These are phyloP conservation scores for Lepilemur ruficaudatus DNA, from an alignment of 2,797 vertebrate genomes.

Conservation along the genomic window DNA sequence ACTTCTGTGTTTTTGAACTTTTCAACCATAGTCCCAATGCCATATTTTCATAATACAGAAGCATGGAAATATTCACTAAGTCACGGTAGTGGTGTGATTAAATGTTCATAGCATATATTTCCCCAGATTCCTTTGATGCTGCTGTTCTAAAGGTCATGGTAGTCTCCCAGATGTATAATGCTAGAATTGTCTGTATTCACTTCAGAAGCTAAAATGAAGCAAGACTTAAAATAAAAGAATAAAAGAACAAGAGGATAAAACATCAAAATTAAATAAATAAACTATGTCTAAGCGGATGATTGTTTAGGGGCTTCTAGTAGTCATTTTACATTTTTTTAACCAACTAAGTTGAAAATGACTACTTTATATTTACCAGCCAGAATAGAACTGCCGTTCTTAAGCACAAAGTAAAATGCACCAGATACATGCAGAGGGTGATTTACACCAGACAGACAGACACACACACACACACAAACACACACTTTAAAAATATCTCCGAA, in stretches of 20 bases:
- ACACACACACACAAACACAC: not conserved
- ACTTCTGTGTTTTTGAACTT: slow-evolving; percentile 67
- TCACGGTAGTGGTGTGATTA: slow-evolving; percentile 16
- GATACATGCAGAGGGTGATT: not conserved
- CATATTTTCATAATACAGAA: slow-evolving; percentile 53
- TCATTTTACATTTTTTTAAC: not conserved
- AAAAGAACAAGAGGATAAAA: not conserved
- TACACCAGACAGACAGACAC: not conserved
- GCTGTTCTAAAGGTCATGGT: slow-evolving; percentile 68
- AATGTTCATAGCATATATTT: slow-evolving; percentile 54
- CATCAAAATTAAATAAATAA: slow-evolving; percentile 49
- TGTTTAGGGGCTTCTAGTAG: slow-evolving; percentile 26
- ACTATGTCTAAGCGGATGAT: slow-evolving; percentile 34
- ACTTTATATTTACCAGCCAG: slow-evolving; percentile 50
- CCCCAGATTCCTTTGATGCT: slow-evolving; percentile 58
- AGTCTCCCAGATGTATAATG: slow-evolving; percentile 22
- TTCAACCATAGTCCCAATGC: slow-evolving; percentile 44
- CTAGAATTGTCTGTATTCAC: not conserved
- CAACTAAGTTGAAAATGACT: slow-evolving; percentile 70
- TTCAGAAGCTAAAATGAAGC: slow-evolving; percentile 67
- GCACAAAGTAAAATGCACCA: not conserved
- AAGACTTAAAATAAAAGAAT: slow-evolving; percentile 34
- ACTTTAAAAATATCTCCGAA: not conserved
- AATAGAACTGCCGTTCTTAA: slow-evolving; percentile 53
- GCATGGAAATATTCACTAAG: slow-evolving; percentile 48